These are phyloP conservation scores for Heliconius melpomene DNA, from an alignment of 1,140 invertebrate species.

Conservation along the genomic window DNA sequence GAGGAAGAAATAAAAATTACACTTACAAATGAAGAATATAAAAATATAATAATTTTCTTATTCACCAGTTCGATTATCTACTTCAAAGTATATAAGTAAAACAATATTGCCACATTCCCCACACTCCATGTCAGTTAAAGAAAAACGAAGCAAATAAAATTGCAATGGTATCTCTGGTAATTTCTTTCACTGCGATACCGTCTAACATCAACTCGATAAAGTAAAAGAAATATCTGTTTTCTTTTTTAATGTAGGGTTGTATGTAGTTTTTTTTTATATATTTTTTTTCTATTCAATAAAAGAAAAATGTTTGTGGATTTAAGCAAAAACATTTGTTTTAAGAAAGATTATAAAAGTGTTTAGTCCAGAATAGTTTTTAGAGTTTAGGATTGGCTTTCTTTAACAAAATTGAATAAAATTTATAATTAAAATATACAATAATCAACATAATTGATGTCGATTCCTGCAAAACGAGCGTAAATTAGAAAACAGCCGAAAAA, in stretches of 20 bases:
- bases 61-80: background rate
- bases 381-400: too few species aligned
- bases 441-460: too few species aligned
- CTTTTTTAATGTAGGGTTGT: background rate
- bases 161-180: slow-evolving; percentile 5
- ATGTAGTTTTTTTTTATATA: background rate
- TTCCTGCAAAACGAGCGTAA: too few species aligned
- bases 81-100: background rate
- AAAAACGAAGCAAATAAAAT: background rate
- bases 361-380: background rate
- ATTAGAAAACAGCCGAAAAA: background rate
- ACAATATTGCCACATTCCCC: slow-evolving; percentile 1
- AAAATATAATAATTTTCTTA: too few species aligned
- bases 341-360: background rate
- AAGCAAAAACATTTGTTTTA: background rate
- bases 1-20: too few species aligned
- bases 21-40: too few species aligned
- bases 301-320: background rate
- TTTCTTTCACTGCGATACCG: slow-evolving; percentile 10
- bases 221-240: background rate
- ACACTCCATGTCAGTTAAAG: slow-evolving; percentile 1
- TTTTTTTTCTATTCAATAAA: background rate
- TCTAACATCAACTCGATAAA: slow-evolving; percentile 12
- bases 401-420: too few species aligned
- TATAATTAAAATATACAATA: too few species aligned